Evolutionary conservation across 1,140 invertebrate species (phyloP).

Genomic region (Glossosoma conforme): DNA sequence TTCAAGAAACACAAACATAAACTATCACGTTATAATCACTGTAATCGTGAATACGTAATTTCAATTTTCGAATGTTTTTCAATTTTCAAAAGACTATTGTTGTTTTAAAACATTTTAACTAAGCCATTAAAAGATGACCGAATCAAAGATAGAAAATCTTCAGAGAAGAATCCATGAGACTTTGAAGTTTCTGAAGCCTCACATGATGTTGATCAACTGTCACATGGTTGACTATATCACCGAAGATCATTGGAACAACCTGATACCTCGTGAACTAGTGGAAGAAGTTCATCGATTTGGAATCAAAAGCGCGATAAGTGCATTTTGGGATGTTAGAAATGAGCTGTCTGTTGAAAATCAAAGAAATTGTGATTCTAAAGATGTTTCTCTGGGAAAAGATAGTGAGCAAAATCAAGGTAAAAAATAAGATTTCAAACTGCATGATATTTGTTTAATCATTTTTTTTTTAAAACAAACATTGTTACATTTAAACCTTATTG

Average conservation of each 20-base stretch:
- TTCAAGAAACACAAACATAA: no score
- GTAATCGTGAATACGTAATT: no score
- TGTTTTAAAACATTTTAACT: background rate
- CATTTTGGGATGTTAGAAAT: slow-evolving; percentile 40
- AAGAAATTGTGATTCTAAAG: slow-evolving; percentile 7
- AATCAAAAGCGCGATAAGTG: slow-evolving; percentile 38
- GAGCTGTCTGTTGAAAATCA: slow-evolving; percentile 26
- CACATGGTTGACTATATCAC: slow-evolving; percentile 80
- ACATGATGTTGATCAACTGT: slow-evolving; percentile 62
- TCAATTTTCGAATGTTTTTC: background rate
- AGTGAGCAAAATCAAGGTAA: slow-evolving; percentile 32
- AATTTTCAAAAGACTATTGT: background rate
- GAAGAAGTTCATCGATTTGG: slow-evolving; percentile 47
- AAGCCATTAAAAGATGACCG: slow-evolving; percentile 28
- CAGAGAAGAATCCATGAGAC: slow-evolving; percentile 50
- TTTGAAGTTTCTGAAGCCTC: slow-evolving; percentile 53
- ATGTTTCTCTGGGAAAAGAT: slow-evolving; percentile 25
- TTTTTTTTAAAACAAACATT: no score
- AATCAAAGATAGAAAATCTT: slow-evolving; percentile 33
- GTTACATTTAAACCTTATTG: no score
- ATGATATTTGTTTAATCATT: no score
- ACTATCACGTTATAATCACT: no score
- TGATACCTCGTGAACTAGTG: slow-evolving; percentile 53
- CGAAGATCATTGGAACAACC: slow-evolving; percentile 59
- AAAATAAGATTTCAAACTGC: no score